phyloP scores from a whole-genome alignment of 1,140 invertebrate species.

The Drosophila ohnishii region DNA sequence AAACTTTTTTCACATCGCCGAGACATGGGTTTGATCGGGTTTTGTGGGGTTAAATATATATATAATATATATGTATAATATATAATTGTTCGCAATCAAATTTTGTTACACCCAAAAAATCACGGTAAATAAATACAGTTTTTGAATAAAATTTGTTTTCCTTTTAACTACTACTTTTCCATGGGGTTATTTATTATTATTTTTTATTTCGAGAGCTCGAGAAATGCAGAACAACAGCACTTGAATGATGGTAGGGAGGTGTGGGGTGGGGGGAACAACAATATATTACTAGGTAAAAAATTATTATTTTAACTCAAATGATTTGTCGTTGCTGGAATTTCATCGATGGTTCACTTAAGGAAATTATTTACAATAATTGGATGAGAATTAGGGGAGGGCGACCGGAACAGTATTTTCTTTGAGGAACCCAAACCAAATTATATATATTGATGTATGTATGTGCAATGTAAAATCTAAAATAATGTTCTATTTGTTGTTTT shows the following conservation, averaged over 20 bases:
- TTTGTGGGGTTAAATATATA: constrained; percentile 17
- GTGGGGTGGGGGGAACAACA: constrained; percentile 5
- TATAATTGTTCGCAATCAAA: constrained; percentile 64
- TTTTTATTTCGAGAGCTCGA: constrained; percentile 25
- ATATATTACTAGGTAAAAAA: constrained; percentile 38
- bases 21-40: constrained; percentile 19
- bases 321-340: constrained; percentile 11
- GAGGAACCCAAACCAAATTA: constrained; percentile 75
- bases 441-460: constrained; percentile 48
- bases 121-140: constrained; percentile 33
- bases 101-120: constrained; percentile 79
- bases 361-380: constrained; percentile 67
- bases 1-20: constrained; percentile 37
- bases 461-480: constrained; percentile 41
- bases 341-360: constrained; percentile 32
- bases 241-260: constrained; percentile 11
- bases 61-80: constrained; percentile 11
- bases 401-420: constrained; percentile 51
- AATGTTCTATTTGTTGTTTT: constrained; percentile 26
- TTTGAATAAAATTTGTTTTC: constrained; percentile 24
- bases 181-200: constrained; percentile 19
- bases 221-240: constrained; percentile 50
- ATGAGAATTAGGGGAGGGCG: constrained; percentile 34
- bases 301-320: constrained; percentile 39
- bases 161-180: constrained; percentile 25